A percentile compares a stretch with the other conserved stretches of the same genome.
These are phyloP conservation scores for Varroa destructor DNA, from an alignment of 1,140 invertebrate genomes.

Conservation along the genomic window DNA sequence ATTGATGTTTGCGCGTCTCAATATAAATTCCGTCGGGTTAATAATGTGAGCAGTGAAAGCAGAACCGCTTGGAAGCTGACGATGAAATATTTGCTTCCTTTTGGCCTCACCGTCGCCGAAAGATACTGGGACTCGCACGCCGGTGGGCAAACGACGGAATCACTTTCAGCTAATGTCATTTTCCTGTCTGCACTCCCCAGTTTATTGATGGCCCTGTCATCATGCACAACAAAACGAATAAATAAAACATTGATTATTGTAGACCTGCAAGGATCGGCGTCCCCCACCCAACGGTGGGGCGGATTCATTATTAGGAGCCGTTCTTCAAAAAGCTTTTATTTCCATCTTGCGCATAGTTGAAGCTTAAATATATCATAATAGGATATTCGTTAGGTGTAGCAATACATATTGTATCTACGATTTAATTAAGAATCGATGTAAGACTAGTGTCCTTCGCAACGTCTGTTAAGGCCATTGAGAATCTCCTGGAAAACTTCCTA, in stretches of 20 bases:
- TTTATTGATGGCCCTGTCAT: constrained; percentile 57
- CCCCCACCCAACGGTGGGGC: neutral
- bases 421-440: no score
- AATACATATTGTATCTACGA: no score
- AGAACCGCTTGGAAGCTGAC: no score
- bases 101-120: neutral
- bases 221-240: neutral
- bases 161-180: constrained; percentile 63
- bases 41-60: no score
- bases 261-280: neutral
- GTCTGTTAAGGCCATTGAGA: no score
- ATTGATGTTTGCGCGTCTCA: no score
- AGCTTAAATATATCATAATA: neutral
- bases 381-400: no score
- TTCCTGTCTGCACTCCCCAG: constrained; percentile 59
- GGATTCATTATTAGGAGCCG: neutral
- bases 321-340: constrained; percentile 5
- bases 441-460: no score
- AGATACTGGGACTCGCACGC: constrained; percentile 51
- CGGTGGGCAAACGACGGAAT: constrained; percentile 78
- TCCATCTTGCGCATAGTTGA: neutral
- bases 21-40: no score
- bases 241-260: neutral
- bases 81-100: no score
- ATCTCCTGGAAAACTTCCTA: no score